Conservation (phyloP, 1,140 invertebrate genomes). For the Brachionus calyciflorus region DNA sequence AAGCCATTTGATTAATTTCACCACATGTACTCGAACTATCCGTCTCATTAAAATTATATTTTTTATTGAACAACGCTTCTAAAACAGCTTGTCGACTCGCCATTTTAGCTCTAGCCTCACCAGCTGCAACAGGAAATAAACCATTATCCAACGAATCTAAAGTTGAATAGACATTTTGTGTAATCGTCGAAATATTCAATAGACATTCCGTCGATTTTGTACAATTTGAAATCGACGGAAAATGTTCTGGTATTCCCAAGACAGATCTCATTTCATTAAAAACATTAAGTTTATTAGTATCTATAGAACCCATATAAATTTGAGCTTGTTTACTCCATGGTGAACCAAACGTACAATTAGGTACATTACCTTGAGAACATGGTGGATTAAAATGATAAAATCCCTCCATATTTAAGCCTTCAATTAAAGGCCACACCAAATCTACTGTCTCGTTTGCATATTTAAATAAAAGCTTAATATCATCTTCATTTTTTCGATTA, state of each 20-base stretch:
- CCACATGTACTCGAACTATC: constrained; percentile 2
- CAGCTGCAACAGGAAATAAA: background rate
- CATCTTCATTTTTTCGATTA: background rate
- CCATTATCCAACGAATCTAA: constrained; percentile 27
- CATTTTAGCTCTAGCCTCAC: constrained; percentile 4
- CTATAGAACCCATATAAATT: background rate
- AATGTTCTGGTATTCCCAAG: constrained; percentile 26
- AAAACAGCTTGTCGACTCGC: constrained; percentile 2
- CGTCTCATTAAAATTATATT: constrained; percentile 42
- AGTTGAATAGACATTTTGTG: constrained; percentile 27
- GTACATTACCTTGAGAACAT: background rate
- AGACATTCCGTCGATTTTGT: background rate
- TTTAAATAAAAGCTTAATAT: background rate
- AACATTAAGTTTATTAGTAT: background rate
- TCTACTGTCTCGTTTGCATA: background rate
- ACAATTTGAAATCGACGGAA: constrained; percentile 31
- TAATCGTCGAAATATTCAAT: constrained; percentile 19
- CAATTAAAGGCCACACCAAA: background rate
- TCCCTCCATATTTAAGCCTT: constrained; percentile 36
- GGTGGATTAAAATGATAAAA: constrained; percentile 45
- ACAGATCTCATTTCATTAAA: background rate
- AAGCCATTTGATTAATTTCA: constrained; percentile 25
- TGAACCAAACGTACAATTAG: background rate
- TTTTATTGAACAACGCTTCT: constrained; percentile 14
- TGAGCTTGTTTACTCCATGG: constrained; percentile 36